Conservation (phyloP, 2,888 invertebrate species). For the Choreutis nemorana region DNA sequence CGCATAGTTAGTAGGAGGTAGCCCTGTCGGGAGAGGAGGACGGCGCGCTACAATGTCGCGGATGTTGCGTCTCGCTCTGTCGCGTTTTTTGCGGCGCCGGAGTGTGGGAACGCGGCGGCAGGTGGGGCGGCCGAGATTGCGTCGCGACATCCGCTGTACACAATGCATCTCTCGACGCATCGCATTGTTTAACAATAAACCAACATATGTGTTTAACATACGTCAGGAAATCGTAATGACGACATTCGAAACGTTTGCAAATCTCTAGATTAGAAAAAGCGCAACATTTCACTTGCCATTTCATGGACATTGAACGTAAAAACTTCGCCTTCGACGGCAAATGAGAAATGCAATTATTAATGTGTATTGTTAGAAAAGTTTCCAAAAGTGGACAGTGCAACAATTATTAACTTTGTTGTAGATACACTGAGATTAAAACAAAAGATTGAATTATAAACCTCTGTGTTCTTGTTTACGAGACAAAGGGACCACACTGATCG, state of each 20-base stretch:
- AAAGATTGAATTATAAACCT: too few relatives aligned
- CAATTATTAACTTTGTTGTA: too few relatives aligned
- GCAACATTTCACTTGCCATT: too few relatives aligned
- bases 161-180: slow-evolving; percentile 53
- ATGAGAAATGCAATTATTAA: too few relatives aligned
- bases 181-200: slow-evolving; percentile 51
- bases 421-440: too few relatives aligned
- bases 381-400: too few relatives aligned
- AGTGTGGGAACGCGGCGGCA: slow-evolving; percentile 65
- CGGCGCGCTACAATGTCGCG: slow-evolving; percentile 28
- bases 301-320: too few relatives aligned
- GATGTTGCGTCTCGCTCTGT: slow-evolving; percentile 35
- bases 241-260: slow-evolving; percentile 31
- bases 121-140: slow-evolving; percentile 65
- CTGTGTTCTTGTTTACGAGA: slow-evolving; percentile 36
- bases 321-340: too few relatives aligned
- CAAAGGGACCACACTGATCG: slow-evolving; percentile 19
- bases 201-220: slow-evolving; percentile 46
- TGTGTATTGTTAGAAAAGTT: too few relatives aligned
- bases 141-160: slow-evolving; percentile 63
- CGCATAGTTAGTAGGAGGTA: slow-evolving; percentile 20
- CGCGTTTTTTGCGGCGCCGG: slow-evolving; percentile 64
- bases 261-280: too few relatives aligned
- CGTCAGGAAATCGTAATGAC: slow-evolving; percentile 33
- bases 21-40: slow-evolving; percentile 47